Base-by-base conservation (phyloP, 2,888 invertebrate species). In the Cerastis rubricosa region DNA sequence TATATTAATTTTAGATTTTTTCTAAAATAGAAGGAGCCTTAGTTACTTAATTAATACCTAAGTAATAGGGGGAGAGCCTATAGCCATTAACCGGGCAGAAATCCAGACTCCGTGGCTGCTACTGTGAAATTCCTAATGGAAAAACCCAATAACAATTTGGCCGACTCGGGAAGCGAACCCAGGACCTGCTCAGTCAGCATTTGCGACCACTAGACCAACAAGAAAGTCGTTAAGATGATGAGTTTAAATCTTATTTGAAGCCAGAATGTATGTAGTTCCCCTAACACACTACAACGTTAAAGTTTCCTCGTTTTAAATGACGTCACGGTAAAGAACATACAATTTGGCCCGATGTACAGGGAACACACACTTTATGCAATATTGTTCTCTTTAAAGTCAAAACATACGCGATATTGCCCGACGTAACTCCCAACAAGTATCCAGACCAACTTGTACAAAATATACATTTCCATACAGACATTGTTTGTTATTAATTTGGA, bases 401-500 rank as follows among this genome's bases (percentile, higher is more conserved):
- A 80, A 67, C 76, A 72, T 66, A 69, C 40, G 1, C 68, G 22
- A 57, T 64, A 76, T 71, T 76, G 47, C 51, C 6, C 66, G 43
- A 85, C 76, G 83, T 81, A 67, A 81, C 81, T 81, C 7, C n/a
- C 3, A 47, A 45, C 73, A 54, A 63, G 43, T 22, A 81, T 70
- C 49, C 61, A 25, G 54, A n/a, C 14, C 14, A 73, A 71, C 65
- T 71, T 47, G 22, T 59, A 70, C 47, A 47, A 61, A 77, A 82
- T 66, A 29, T 43, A 70, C 59, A 63, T 73, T 81, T 76, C 22
- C 70, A 72, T 64, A 80, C 51, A 70, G 9, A 59, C 35, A 22
- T 51, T 81, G 81, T 84, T 78, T 86, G 81, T 70, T 85, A 84
- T 85, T 85, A 84, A 85, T 85, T 86, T 80, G 71, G 12, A 71